These are phyloP conservation scores for Aplidium turbinatum DNA, from an alignment of 23 tunicate genomes.

Conservation along the genomic window DNA sequence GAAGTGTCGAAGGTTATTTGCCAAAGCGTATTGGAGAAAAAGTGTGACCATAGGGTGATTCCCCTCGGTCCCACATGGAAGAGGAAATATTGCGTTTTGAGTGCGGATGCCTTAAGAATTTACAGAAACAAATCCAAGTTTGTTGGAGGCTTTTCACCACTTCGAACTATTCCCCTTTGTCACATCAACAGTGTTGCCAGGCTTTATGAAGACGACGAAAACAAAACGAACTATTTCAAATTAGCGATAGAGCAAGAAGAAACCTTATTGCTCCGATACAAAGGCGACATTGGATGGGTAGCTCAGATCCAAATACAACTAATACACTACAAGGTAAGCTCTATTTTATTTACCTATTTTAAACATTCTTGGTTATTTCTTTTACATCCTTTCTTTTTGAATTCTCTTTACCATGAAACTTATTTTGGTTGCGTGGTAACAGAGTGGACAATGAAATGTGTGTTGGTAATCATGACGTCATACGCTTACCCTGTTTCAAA, in stretches of 20 bases:
- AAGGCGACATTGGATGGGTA: conserved; percentile 40
- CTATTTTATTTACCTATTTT: background rate
- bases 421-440: too few species aligned
- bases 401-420: too few species aligned
- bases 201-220: conserved; percentile 6
- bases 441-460: too few species aligned
- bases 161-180: conserved; percentile 52
- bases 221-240: conserved; percentile 30
- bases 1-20: too few species aligned
- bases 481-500: too few species aligned
- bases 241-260: conserved; percentile 51
- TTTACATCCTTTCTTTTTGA: too few species aligned
- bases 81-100: conserved; percentile 49
- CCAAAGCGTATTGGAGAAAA: conserved; percentile 56
- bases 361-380: too few species aligned
- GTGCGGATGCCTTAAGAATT: conserved; percentile 31
- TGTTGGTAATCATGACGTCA: too few species aligned
- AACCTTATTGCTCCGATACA: conserved; percentile 36
- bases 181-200: conserved; percentile 39
- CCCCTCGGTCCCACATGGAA: conserved; percentile 64
- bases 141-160: background rate
- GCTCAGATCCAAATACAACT: conserved; percentile 73
- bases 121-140: conserved; percentile 42
- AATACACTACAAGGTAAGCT: conserved; percentile 62
- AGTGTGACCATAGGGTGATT: conserved; percentile 31